Evolutionary conservation across 2,797 vertebrate genomes (phyloP).

Genomic region (Epinephelus coioides): DNA sequence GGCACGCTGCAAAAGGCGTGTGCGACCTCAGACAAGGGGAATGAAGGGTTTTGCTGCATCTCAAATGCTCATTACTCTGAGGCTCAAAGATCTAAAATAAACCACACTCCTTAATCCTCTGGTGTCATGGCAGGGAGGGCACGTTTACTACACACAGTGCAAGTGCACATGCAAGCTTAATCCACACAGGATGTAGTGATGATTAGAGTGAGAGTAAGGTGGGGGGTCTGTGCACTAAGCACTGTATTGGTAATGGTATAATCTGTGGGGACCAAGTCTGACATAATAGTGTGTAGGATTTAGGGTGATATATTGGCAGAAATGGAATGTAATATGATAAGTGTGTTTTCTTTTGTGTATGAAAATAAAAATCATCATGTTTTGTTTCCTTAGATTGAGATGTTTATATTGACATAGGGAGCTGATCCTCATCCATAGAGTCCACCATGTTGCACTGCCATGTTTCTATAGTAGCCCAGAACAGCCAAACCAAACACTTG

Average conservation of each 20-base stretch:
- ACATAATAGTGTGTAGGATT: neutral
- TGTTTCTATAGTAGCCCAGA: no score
- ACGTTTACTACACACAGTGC: constrained; percentile 52
- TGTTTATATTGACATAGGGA: no score
- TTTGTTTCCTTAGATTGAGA: no score
- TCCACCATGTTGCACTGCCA: no score
- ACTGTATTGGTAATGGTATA: neutral
- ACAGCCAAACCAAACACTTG: no score
- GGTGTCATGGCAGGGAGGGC: constrained; percentile 46
- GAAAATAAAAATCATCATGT: no score
- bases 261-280: neutral
- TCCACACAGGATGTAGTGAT: constrained; percentile 13
- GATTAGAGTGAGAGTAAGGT: neutral
- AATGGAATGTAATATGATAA: no score
- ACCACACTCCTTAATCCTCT: constrained; percentile 70
- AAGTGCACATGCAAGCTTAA: constrained; percentile 58
- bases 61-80: constrained; percentile 57
- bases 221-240: neutral
- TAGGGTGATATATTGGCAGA: no score
- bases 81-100: constrained; percentile 80
- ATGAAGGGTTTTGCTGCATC: constrained; percentile 23
- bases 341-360: no score
- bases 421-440: no score
- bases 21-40: constrained; percentile 13
- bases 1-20: constrained; percentile 23